These are phyloP conservation scores for Acheta domesticus DNA, from an alignment of 2,888 invertebrate genomes.

Conservation along the genomic window DNA sequence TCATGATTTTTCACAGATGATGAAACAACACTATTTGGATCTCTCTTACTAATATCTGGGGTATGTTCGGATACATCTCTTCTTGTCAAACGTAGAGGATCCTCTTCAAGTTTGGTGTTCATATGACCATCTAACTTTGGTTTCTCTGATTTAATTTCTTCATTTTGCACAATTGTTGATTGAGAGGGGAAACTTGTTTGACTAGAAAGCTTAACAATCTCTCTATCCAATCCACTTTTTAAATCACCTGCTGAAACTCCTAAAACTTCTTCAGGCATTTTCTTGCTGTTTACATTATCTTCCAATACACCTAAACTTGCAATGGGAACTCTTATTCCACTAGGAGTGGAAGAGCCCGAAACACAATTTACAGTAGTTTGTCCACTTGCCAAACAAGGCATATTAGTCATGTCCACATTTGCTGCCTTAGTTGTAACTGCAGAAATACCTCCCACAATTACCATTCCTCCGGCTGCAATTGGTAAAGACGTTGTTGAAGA, in stretches of 20 bases:
- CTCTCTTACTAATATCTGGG: neutral
- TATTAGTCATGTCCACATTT: too few relatives aligned
- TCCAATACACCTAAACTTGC: constrained; percentile 23
- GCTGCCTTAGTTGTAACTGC: neutral
- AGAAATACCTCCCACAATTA: neutral
- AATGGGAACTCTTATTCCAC: constrained; percentile 27
- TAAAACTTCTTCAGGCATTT: constrained; percentile 22
- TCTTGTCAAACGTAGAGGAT: neutral
- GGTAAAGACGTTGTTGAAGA: neutral
- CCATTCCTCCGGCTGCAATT: neutral
- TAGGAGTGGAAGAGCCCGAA: constrained; percentile 20
- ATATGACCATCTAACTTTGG: constrained; percentile 18
- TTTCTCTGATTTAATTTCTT: constrained; percentile 21
- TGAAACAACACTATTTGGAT: neutral
- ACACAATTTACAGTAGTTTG: neutral
- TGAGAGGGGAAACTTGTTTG: neutral
- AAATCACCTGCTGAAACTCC: neutral
- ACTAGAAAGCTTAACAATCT: constrained; percentile 18
- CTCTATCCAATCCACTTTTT: neutral
- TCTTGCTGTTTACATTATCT: constrained; percentile 21
- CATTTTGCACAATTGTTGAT: neutral
- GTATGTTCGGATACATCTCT: neutral
- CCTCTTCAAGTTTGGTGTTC: constrained; percentile 30
- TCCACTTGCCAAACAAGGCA: too few relatives aligned
- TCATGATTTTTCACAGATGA: neutral